Conservation (phyloP, 2,113 vertebrate genomes). For the Trematomus loennbergii region DNA sequence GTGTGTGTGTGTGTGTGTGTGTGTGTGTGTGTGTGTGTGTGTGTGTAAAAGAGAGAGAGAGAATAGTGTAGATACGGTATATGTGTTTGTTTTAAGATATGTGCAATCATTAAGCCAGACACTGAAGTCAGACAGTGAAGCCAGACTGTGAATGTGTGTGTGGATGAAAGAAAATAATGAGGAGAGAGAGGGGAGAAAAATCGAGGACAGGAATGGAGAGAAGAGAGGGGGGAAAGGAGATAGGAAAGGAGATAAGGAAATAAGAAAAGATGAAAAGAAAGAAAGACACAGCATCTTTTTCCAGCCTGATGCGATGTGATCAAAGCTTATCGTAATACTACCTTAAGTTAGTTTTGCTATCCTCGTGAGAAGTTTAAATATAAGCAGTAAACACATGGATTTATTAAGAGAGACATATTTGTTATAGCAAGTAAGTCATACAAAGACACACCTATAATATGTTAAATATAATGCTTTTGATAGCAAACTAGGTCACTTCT, state of each 20-base stretch:
- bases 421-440: not conserved
- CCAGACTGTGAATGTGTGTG: not conserved
- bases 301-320: not conserved
- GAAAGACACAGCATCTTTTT: not conserved
- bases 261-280: not conserved
- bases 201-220: not conserved
- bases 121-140: slow-evolving; percentile 6
- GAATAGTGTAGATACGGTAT: no score
- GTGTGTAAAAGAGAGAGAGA: no score
- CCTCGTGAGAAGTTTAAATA: not conserved
- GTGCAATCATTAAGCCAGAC: slow-evolving; percentile 22
- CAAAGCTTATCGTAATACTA: no score
- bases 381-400: not conserved
- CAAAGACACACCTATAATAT: not conserved
- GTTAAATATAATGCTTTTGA: not conserved
- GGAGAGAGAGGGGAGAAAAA: not conserved
- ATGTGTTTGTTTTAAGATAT: not conserved
- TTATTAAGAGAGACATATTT: not conserved
- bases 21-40: no score
- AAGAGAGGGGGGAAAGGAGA: not conserved
- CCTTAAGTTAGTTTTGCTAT: not conserved
- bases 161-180: not conserved
- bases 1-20: no score
- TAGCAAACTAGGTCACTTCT: not conserved
- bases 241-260: not conserved